Conservation (phyloP, 2,888 invertebrate genomes). For the Coelinius sp. region DNA sequence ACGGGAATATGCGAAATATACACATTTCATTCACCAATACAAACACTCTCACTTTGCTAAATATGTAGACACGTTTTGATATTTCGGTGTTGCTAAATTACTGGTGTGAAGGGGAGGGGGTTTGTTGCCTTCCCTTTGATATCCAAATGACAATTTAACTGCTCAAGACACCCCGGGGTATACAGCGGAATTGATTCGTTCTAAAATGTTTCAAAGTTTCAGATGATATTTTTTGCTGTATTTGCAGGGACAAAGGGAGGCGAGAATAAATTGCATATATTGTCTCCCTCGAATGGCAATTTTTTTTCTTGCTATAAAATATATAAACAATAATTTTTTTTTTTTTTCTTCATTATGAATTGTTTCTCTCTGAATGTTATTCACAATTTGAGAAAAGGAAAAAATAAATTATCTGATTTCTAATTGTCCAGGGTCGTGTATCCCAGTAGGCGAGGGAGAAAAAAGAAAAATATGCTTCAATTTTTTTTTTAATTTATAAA, state of each 20-base stretch:
- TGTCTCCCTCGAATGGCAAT: not conserved
- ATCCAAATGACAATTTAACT: constrained; percentile 72
- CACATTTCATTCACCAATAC: constrained; percentile 17
- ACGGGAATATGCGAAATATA: not conserved
- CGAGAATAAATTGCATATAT: not conserved
- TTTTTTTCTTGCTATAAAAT: too few species aligned
- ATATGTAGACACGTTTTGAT: constrained; percentile 21
- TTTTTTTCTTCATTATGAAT: too few species aligned
- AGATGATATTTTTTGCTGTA: not conserved
- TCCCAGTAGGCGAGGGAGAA: not conserved
- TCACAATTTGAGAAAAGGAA: too few species aligned
- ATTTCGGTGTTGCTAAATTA: constrained; percentile 51
- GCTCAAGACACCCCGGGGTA: constrained; percentile 53
- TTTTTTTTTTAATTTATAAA: not conserved
- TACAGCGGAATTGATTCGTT: constrained; percentile 16
- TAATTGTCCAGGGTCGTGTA: too few species aligned
- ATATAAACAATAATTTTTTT: not conserved
- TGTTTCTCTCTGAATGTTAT: too few species aligned
- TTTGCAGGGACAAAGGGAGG: not conserved
- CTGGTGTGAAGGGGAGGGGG: constrained; percentile 58
- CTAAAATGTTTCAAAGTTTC: not conserved
- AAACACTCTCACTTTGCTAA: constrained; percentile 6
- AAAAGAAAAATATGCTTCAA: not conserved
- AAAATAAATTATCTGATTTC: too few species aligned
- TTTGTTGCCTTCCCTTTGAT: constrained; percentile 68